Conservation (phyloP, 2,797 vertebrate genomes). For the Botia kubotai region DNA sequence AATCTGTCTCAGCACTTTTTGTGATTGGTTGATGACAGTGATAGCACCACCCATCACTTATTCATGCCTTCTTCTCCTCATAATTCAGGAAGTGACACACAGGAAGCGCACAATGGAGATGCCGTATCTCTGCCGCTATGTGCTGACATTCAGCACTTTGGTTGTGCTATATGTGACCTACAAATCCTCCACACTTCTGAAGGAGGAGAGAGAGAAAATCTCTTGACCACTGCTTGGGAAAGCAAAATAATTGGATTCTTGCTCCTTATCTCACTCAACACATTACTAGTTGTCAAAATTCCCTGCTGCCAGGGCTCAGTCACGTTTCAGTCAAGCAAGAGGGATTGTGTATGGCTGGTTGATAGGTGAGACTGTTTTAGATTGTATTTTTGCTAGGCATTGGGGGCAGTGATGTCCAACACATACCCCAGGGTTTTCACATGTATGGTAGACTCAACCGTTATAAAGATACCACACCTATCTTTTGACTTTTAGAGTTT, state of each 20-base stretch:
- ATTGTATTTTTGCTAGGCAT: conserved; percentile 45
- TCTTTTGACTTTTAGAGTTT: neutral
- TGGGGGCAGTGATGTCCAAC: conserved; percentile 21
- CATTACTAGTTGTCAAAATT: conserved; percentile 65
- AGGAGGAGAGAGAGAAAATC: conserved; percentile 51
- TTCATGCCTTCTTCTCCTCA: conserved; percentile 44
- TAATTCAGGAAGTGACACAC: conserved; percentile 56
- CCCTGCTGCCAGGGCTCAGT: conserved; percentile 57
- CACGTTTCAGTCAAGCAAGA: conserved; percentile 62
- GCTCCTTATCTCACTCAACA: conserved; percentile 64
- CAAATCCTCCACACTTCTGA: conserved; percentile 59
- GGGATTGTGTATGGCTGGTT: conserved; percentile 61
- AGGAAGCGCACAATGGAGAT: conserved; percentile 52
- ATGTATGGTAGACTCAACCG: neutral
- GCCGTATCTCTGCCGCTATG: conserved; percentile 43
- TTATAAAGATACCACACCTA: neutral
- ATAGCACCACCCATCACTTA: conserved; percentile 57
- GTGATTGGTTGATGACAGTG: conserved; percentile 58
- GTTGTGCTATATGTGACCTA: conserved; percentile 61
- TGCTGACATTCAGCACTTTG: conserved; percentile 61
- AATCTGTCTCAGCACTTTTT: conserved; percentile 51
- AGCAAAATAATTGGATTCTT: conserved; percentile 69
- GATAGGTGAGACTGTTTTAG: conserved; percentile 60
- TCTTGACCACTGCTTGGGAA: conserved; percentile 60
- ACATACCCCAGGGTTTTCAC: conserved; percentile 14